Conservation (phyloP, 2,113 vertebrate genomes). For the Acinonyx jubatus region DNA sequence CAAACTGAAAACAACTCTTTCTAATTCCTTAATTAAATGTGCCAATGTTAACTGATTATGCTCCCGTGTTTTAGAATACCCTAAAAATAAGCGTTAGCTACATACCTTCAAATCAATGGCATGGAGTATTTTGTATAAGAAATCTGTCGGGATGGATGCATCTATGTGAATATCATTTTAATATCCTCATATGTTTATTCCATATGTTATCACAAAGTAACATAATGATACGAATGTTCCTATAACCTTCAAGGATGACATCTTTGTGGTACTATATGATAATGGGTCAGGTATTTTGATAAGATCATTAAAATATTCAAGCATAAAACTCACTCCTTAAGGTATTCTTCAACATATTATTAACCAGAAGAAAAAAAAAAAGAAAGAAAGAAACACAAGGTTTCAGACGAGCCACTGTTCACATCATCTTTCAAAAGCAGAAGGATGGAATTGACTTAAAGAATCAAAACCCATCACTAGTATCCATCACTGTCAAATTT, state of each 20-base stretch:
- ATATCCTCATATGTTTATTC: neutral
- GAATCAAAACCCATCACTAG: neutral
- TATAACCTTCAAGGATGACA: neutral
- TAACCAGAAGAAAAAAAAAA: neutral
- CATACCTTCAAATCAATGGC: neutral
- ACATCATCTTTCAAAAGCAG: neutral
- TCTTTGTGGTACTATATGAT: neutral
- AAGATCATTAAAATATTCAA: neutral
- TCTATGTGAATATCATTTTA: neutral
- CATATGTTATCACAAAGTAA: neutral
- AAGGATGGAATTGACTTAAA: neutral
- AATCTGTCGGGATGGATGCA: neutral
- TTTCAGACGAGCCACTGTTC: neutral
- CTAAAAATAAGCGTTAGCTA: neutral
- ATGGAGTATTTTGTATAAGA: neutral
- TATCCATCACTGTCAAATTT: neutral
- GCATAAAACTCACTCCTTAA: neutral
- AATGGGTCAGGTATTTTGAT: neutral
- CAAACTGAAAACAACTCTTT: neutral
- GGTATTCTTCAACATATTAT: neutral
- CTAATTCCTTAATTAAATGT: neutral
- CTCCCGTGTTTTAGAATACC: neutral
- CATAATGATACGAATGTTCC: neutral
- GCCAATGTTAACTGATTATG: neutral
- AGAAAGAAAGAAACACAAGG: neutral